Evolutionary conservation across 2,797 vertebrate genomes (phyloP), one percentile per base, ranked within the genome.

Genomic region (Amniataba percoides): DNA sequence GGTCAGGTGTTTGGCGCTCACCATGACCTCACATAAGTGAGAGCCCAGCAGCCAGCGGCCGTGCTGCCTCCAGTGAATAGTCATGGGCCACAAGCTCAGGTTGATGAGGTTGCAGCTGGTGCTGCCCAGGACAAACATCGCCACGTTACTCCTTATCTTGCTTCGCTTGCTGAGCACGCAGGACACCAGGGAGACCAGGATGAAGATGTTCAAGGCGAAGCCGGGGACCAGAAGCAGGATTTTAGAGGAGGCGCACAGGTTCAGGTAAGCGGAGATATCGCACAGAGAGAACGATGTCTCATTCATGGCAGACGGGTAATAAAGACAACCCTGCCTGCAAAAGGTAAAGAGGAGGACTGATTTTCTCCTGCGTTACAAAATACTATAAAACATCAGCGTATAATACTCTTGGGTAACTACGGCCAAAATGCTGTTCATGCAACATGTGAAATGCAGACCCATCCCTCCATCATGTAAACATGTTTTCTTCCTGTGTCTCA

Each of bases 101-200:
- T 75, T 92, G 73, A 92, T 25, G 15, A 95, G 88, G 82, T 88
- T 94, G 80, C 91, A 93, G 71, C 67, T 18, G 21, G 84, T 92
- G 81, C 89, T 94, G 19, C 86, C 91, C 0, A 89, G 62, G 65
- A 94, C 86, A 83, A 93, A 94, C 43, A 86, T 68, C 0, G 83
- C 82, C 75, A 94, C 91, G 11, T 88, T 93, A 68, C 71, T 90
- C 72, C 89, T 90, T 79, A 95, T 93, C 80, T 87, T 90, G 23
- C 79, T 80, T 46, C 23, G 61, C 64, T 53, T 73, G 67, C 68
- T 75, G 52, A 91, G 79, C 56, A 92, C 46, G 72, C 84, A 92
- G 62, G 77, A 84, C 39, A 84, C 31, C 46, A 89, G 80, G 1
- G 92, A 90, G 43, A 77, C 53, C 62, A 94, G 79, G 78, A 95